These are phyloP conservation scores for Antheraea yamamai DNA, from an alignment of 2,888 invertebrate species.

Conservation along the genomic window DNA sequence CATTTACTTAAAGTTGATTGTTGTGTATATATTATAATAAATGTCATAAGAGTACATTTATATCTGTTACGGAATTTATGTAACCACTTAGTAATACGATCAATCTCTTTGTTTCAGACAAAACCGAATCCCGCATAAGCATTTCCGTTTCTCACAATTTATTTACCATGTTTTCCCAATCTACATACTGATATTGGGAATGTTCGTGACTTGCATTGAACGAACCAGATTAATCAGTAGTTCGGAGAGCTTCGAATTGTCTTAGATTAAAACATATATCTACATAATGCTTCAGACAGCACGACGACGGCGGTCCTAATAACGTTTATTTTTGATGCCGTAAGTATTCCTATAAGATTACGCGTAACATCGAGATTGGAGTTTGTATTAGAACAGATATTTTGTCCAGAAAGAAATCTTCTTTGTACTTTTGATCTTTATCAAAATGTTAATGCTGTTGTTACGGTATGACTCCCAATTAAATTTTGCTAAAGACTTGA, in stretches of 20 bases:
- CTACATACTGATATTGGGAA: conserved; percentile 62
- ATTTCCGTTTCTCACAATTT: conserved; percentile 42
- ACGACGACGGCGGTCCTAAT: conserved; percentile 58
- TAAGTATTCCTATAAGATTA: conserved; percentile 21
- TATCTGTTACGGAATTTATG: conserved; percentile 24
- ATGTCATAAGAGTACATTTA: background rate
- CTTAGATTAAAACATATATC: conserved; percentile 62
- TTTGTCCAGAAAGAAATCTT: conserved; percentile 18
- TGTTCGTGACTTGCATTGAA: conserved; percentile 71
- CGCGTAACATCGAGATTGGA: conserved; percentile 18
- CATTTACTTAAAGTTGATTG: background rate
- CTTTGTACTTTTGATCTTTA: background rate
- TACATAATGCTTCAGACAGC: conserved; percentile 66
- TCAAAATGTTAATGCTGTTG: conserved; percentile 1
- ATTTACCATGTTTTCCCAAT: conserved; percentile 73
- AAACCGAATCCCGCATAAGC: conserved; percentile 24
- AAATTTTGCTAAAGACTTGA: background rate
- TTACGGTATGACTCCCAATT: background rate
- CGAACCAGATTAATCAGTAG: conserved; percentile 49
- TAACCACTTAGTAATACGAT: conserved; percentile 33
- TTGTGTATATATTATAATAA: background rate
- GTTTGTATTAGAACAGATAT: conserved; percentile 8
- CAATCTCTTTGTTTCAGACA: conserved; percentile 63
- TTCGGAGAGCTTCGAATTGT: conserved; percentile 40
- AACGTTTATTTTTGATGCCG: conserved; percentile 33